Evolutionary conservation across 2,888 invertebrate genomes (phyloP).

Genomic region (Synanthedon formicaeformis): DNA sequence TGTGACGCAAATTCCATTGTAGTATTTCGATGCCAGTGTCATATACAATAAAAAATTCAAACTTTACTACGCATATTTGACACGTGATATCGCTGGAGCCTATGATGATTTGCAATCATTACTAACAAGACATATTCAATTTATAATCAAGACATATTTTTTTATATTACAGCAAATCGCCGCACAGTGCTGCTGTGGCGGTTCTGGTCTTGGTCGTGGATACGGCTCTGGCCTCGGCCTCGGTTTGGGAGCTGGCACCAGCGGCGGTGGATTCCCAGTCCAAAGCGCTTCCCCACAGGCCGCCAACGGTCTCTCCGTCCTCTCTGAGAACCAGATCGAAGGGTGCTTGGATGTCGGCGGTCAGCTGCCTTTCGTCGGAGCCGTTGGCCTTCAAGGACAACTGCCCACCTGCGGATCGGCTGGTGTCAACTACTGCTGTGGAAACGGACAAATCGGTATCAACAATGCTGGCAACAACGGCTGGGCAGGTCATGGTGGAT

Average conservation of each 20-base stretch:
- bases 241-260: not conserved
- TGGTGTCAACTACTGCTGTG: constrained; percentile 18
- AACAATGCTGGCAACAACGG: not conserved
- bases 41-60: too few species aligned
- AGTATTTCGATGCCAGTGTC: too few species aligned
- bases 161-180: not conserved
- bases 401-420: constrained; percentile 24
- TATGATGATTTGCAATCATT: too few species aligned
- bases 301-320: constrained; percentile 23
- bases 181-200: not conserved
- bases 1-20: too few species aligned
- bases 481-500: not conserved
- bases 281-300: constrained; percentile 22
- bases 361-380: constrained; percentile 30
- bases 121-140: too few species aligned
- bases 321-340: constrained; percentile 26
- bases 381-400: constrained; percentile 23
- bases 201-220: not conserved
- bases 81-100: too few species aligned
- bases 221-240: not conserved
- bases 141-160: too few species aligned
- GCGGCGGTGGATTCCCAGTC: not conserved
- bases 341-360: constrained; percentile 24
- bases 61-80: too few species aligned
- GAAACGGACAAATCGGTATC: constrained; percentile 16